A percentile compares a stretch with the other conserved stretches of the same genome.
Evolutionary conservation across 1,140 invertebrate species (phyloP).

Genomic region (Drosophila suzukii): DNA sequence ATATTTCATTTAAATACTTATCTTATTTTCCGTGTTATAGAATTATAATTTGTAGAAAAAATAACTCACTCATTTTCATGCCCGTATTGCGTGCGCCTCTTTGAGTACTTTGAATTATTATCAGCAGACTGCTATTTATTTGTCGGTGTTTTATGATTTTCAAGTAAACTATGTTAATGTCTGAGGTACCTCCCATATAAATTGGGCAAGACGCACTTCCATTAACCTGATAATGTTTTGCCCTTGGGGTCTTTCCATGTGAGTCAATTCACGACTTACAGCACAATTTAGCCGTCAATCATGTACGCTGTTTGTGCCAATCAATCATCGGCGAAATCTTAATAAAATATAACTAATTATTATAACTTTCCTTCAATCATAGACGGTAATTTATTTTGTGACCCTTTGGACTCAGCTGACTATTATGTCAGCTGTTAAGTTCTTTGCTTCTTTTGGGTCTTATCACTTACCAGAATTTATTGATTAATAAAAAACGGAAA

Average conservation of each 20-base stretch:
- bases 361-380: conserved; percentile 4
- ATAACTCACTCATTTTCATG: conserved; percentile 28
- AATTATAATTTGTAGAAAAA: not conserved
- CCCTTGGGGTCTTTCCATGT: conserved; percentile 19
- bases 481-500: conserved; percentile 66
- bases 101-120: conserved; percentile 24
- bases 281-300: conserved; percentile 29
- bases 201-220: conserved; percentile 18
- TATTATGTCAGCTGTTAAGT: conserved; percentile 46
- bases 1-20: too few relatives aligned
- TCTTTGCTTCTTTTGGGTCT: conserved; percentile 36
- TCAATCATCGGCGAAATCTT: conserved; percentile 27
- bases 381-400: conserved; percentile 15
- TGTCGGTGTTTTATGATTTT: conserved; percentile 15
- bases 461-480: conserved; percentile 59
- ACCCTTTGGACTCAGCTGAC: conserved; percentile 48
- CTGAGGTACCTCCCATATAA: conserved; percentile 26
- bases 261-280: conserved; percentile 13
- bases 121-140: conserved; percentile 21
- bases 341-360: conserved; percentile 13
- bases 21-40: too few relatives aligned
- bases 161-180: conserved; percentile 35
- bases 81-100: conserved; percentile 19
- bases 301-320: conserved; percentile 31
- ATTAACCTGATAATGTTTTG: conserved; percentile 25